These are phyloP conservation scores for Serrognathus titanus DNA, from an alignment of 2,888 invertebrate genomes.

Conservation along the genomic window DNA sequence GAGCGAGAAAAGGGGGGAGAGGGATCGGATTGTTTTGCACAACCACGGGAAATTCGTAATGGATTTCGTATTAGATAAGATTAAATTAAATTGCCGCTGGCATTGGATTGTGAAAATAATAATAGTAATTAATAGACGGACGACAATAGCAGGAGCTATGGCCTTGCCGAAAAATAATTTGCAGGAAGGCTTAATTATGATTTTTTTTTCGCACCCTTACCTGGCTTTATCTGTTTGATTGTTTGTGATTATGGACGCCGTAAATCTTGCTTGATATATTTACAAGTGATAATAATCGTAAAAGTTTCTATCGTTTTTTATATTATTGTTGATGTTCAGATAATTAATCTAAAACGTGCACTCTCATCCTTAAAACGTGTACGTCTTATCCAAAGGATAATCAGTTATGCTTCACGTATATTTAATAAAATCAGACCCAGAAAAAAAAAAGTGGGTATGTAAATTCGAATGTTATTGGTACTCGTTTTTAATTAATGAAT, in stretches of 20 bases:
- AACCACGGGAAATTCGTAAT: no score
- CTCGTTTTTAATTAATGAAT: neutral
- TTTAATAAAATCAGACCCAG: neutral
- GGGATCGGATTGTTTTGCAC: no score
- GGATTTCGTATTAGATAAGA: no score
- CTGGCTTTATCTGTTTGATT: neutral
- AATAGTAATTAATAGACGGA: no score
- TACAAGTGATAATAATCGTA: constrained; percentile 1
- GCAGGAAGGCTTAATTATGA: no score
- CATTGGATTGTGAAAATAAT: no score
- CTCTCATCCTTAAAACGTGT: constrained; percentile 1
- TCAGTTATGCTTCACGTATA: neutral
- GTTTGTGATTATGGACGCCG: neutral
- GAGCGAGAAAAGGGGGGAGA: no score
- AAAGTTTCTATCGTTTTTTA: neutral
- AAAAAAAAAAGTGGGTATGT: neutral
- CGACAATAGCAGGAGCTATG: no score
- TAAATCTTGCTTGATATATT: constrained; percentile 10
- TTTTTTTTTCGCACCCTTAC: no score
- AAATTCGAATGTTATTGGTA: neutral
- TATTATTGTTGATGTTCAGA: constrained; percentile 3
- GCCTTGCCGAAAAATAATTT: no score
- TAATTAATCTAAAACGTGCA: constrained; percentile 2
- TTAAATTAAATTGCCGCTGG: no score
- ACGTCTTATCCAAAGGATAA: neutral